phyloP scores from a whole-genome alignment of 2,888 invertebrate species.

The Epinotia nisella region DNA sequence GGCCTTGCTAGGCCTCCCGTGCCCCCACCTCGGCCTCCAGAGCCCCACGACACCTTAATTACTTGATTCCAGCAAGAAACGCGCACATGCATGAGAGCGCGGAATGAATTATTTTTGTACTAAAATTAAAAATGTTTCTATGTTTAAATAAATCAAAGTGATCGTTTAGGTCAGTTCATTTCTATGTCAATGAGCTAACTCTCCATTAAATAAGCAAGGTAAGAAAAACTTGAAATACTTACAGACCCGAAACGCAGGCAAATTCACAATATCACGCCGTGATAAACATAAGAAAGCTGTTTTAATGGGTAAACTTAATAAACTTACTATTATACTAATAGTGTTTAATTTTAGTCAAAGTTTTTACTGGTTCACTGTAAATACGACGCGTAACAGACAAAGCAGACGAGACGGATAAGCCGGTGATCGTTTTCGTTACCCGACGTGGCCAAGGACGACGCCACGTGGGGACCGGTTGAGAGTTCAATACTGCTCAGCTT shows the following conservation, averaged over 20 bases:
- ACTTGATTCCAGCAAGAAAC: background rate
- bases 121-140: background rate
- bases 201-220: background rate
- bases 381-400: background rate
- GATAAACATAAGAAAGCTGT: slow-evolving; percentile 11
- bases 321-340: slow-evolving; percentile 23
- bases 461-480: slow-evolving; percentile 6
- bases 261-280: background rate
- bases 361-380: background rate
- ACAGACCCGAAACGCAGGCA: too few relatives aligned
- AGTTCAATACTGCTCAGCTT: background rate
- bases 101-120: background rate
- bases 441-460: slow-evolving; percentile 6
- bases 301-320: slow-evolving; percentile 25
- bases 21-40: background rate
- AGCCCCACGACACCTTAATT: background rate
- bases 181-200: background rate
- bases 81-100: background rate
- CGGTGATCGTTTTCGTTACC: too few relatives aligned
- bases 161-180: background rate
- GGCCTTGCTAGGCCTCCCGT: slow-evolving; percentile 59
- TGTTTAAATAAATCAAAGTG: background rate
- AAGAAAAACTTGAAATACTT: background rate
- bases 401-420: background rate
- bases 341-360: slow-evolving; percentile 17